Base-by-base conservation (phyloP, 2,113 vertebrate genomes). In the Girardinichthys multiradiatus region DNA sequence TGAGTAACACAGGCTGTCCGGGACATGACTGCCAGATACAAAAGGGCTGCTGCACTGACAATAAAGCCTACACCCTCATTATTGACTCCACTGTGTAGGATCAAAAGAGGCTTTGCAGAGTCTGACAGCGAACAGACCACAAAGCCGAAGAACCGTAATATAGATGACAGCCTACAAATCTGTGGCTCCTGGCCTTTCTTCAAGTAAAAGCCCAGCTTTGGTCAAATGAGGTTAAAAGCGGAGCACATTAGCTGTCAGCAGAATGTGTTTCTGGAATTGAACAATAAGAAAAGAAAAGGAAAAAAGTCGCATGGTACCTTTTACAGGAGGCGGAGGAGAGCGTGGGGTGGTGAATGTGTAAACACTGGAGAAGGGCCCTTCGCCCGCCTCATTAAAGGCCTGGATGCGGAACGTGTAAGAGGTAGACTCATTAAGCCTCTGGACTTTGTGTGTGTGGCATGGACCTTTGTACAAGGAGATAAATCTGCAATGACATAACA, bases 381-480 rank as follows among this genome's bases (percentile, higher is more conserved):
- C 96, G 19, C 98, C 98, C 80, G 97, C 97, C 93, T 98, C 97
- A 79, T 99, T 99, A 90, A 97, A 99, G 82, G 98, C 98, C 94
- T 99, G 98, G 93, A 99, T 98, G 92, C 95, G 96, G 93, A 99
- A 99, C 82, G 87, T 96, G 92, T 99, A 99, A 37, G 96, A 96
- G 63, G 97, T 98, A 79, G 96, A 98, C 92, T 99, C 98, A 92
- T 93, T 97, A 90, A 99, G 96, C 89, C 98, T 96, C 93, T 99
- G 97, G 85, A 99, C 98, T 96, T 99, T 99, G 91, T 99, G 97
- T 76, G 97, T 99, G 92, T 99, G 97, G 95, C 97, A 98, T n/a
- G 97, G 96, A 87, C 98, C 98, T 96, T 96, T 96, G 89, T 97
- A 99, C 83, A 98, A 93, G 88, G 95, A 96, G 74, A 96, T 76